Percentiles rank a stretch among this genome's conserved stretches.
Conservation (phyloP, 2,797 vertebrate genomes). For the Pseudochaenichthys georgianus region DNA sequence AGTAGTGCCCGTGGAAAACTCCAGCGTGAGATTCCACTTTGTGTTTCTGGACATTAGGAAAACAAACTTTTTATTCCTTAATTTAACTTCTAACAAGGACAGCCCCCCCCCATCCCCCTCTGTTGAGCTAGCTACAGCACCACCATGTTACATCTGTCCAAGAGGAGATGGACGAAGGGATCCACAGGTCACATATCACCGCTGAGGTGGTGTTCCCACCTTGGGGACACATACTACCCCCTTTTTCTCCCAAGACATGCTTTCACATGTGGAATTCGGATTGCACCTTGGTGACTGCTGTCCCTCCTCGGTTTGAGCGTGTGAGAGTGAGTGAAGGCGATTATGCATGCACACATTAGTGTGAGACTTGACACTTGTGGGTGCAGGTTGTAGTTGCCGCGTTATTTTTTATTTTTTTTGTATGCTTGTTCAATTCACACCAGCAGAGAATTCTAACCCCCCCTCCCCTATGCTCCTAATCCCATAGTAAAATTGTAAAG, state of each 20-base stretch:
- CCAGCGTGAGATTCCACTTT: conserved; percentile 88
- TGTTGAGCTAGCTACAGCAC: conserved; percentile 74
- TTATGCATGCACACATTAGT: conserved; percentile 69
- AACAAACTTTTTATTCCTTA: conserved; percentile 82
- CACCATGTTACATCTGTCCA: conserved; percentile 83
- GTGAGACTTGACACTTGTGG: conserved; percentile 67
- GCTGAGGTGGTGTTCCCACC: conserved; percentile 43
- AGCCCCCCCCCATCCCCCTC: conserved; percentile 80
- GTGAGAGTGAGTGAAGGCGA: conserved; percentile 37
- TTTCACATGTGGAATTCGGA: conserved; percentile 50
- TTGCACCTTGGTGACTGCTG: conserved; percentile 72
- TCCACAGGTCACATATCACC: conserved; percentile 71
- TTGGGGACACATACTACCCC: conserved; percentile 51
- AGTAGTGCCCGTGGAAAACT: conserved; percentile 89
- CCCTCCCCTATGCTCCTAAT: conserved; percentile 46
- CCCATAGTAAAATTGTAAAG: conserved; percentile 74
- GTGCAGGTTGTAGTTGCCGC: conserved; percentile 66
- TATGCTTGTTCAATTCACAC: conserved; percentile 77
- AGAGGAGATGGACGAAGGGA: conserved; percentile 58
- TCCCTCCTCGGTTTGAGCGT: conserved; percentile 60
- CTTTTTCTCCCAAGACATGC: conserved; percentile 50
- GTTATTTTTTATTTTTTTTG: conserved; percentile 63
- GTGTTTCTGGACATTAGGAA: conserved; percentile 90
- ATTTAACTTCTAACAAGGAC: conserved; percentile 76
- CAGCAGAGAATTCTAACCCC: conserved; percentile 72